Evolutionary conservation across 2,113 vertebrate species (phyloP), one percentile per base, ranked within the genome.

Genomic region (Archilochus colubris): DNA sequence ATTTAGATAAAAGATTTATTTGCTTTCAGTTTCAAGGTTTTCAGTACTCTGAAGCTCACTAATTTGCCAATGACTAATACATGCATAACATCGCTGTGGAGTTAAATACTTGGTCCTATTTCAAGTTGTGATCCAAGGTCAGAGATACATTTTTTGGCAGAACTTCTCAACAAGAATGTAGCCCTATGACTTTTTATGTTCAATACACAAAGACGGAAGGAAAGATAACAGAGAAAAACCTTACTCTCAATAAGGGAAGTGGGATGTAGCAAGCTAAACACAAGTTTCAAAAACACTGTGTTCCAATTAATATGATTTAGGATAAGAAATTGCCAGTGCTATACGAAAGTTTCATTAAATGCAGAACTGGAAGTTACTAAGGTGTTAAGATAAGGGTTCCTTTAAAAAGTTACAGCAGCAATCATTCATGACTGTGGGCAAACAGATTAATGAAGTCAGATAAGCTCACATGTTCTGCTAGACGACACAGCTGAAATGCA

Each of bases 1-100:
- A 98, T 98, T 98, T 98, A 98, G 98, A 98, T 98, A 98, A 98
- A 97, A 95, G 97, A 97, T 97, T 93, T 94, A 97, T 97, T 97
- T 97, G 96, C 97, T 97, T 97, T 97, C 94, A 85, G 82, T 97
- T 97, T 98, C 98, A 98, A 98, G 98, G 98, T 98, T 98, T 97
- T 96, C 93, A 93, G 43, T 96, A 82, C 94, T 97, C 89, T 94
- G 86, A 95, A 96, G 97, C 90, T 97, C 22, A 18, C 89, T 98
- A 96, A 96, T 97, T 97, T 98, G 96, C 97, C 91, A 97, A 92
- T 97, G 97, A 97, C 96, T 97, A 97, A 96, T 93, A 93, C 89
- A 96, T 93, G 92, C 91, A 93, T 95, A 97, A 96, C 91, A 95
- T 96, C 48, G 78, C 88, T 95, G 94, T 12, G 72, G 94, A 97